These are phyloP conservation scores for Myopa testacea DNA, from an alignment of 2,888 invertebrate genomes.

Conservation along the genomic window DNA sequence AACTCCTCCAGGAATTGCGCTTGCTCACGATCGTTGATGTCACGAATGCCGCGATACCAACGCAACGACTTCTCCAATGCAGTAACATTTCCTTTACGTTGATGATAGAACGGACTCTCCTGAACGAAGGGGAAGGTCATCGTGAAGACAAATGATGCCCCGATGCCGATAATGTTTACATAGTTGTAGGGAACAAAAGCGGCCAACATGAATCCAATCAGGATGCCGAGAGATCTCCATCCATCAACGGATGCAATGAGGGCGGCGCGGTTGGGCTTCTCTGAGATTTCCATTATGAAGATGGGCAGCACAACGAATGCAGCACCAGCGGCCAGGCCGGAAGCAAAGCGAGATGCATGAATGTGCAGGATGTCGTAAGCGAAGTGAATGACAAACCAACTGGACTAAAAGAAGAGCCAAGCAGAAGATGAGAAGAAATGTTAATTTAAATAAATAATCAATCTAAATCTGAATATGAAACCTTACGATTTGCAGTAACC, in stretches of 20 bases:
- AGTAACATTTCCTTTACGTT: constrained; percentile 53
- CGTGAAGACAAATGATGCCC: constrained; percentile 56
- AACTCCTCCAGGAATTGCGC: constrained; percentile 58
- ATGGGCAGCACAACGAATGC: constrained; percentile 59
- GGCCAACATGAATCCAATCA: constrained; percentile 57
- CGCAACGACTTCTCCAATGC: constrained; percentile 62
- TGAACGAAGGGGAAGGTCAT: constrained; percentile 62
- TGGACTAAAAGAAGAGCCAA: constrained; percentile 50
- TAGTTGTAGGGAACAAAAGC: constrained; percentile 53
- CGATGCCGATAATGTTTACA: constrained; percentile 55
- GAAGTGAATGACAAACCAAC: constrained; percentile 63
- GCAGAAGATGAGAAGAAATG: neutral
- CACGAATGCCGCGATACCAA: constrained; percentile 64
- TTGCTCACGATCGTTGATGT: constrained; percentile 57
- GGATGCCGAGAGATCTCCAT: constrained; percentile 58
- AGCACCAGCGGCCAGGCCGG: constrained; percentile 60
- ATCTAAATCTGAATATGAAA: neutral
- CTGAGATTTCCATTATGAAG: constrained; percentile 61
- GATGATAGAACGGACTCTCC: constrained; percentile 61
- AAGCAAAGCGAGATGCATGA: constrained; percentile 59
- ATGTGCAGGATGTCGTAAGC: constrained; percentile 61
- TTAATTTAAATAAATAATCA: neutral
- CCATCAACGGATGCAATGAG: constrained; percentile 57
- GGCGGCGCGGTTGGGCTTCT: constrained; percentile 51
- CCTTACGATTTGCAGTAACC: constrained; percentile 64